These are phyloP conservation scores for Mormyrops boulengeri DNA, from an alignment of 2,797 vertebrate species.

Conservation along the genomic window DNA sequence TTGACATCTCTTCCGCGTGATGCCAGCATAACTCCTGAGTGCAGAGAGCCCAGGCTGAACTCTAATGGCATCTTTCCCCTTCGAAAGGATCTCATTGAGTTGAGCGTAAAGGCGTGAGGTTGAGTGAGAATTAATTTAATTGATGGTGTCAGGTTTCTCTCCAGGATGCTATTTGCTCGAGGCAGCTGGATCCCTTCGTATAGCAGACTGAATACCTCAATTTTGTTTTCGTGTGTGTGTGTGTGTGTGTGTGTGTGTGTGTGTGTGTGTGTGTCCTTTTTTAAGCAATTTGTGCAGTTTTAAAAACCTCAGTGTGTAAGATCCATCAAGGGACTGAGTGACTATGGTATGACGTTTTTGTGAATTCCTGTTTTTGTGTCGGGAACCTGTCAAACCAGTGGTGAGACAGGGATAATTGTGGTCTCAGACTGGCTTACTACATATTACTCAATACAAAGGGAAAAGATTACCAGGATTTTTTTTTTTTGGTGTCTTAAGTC, in stretches of 20 bases:
- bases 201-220: constrained; percentile 2
- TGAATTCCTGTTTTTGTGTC: not conserved
- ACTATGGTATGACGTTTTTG: not conserved
- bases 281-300: not conserved
- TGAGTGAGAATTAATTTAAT: constrained; percentile 23
- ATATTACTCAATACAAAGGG: constrained; percentile 1
- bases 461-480: constrained; percentile 7
- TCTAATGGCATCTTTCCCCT: constrained; percentile 12
- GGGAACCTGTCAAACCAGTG: constrained; percentile 13
- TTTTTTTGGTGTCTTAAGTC: not conserved
- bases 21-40: not conserved
- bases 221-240: not conserved
- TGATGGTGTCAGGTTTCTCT: constrained; percentile 21
- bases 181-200: constrained; percentile 2
- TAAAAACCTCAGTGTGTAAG: not conserved
- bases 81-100: not conserved
- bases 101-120: constrained; percentile 17
- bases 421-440: not conserved
- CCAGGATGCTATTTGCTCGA: constrained; percentile 10
- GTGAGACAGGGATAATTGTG: constrained; percentile 6
- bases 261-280: not conserved
- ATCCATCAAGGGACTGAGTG: not conserved
- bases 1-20: not conserved
- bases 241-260: not conserved
- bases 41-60: not conserved